Evolutionary conservation across 2,797 vertebrate genomes (phyloP), one percentile per base, ranked within the genome.

Genomic region (Notoglanidium macrostoma): DNA sequence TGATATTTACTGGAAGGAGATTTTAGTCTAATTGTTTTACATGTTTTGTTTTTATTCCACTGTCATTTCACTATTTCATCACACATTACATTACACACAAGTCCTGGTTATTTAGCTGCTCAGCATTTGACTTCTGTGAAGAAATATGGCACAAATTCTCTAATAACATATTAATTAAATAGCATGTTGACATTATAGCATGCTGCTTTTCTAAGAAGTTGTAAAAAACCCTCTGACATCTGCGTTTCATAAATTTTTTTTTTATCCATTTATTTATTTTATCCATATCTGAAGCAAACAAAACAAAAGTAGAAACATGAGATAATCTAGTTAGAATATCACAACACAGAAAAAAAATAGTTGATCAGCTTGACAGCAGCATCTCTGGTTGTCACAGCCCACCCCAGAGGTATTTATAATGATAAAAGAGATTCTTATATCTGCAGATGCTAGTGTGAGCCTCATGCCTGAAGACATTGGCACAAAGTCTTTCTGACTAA

Each of bases 341-440:
- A 54, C 35, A 49, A 74, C 3, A 26, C 21, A 40, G 9, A 23
- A 74, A 63, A 76, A 74, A 65, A 55, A 55, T 46, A 32, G 21
- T n/a, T 83, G 40, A 87, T 70, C 40, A n/a, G 15, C 49, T n/a
- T 84, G 61, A 67, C 80, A 83, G 51, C 44, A 57, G 46, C 51
- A 70, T 84, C 35, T n/a, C 17, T 65, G 54, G n/a, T 17, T 79
- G 82, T 87, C 63, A 84, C 40, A 72, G 55, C 19, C 2, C 12
- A 57, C 65, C 65, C 21, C n/a, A 67, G 61, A 89, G 88, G 89
- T 90, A 89, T 91, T 92, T 91, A 88, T 86, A 49, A 51, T 88
- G 90, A 86, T 73, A 74, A 89, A 88, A 91, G 91, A 86, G 76
- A 86, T 86, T 85, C 51, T 87, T 84, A 81, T 77, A 86, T 87